Conservation (phyloP, 2,797 vertebrate species). For the Lindbergichthys nudifrons region DNA sequence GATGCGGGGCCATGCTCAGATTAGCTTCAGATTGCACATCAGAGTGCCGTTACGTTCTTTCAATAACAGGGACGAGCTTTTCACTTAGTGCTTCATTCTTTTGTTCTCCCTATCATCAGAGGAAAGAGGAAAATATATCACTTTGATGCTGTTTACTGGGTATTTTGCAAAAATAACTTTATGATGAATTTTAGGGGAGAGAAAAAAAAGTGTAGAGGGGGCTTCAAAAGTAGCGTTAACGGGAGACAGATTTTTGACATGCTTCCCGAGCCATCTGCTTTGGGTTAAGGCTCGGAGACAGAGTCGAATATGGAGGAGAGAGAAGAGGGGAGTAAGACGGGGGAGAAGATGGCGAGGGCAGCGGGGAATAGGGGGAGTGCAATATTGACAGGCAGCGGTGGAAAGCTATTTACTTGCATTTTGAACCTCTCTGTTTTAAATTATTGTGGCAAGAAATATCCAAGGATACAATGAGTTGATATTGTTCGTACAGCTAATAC, state of each 20-base stretch:
- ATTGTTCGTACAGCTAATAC: slow-evolving; percentile 13
- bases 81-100: slow-evolving; percentile 43
- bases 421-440: slow-evolving; percentile 52
- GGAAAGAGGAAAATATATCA: slow-evolving; percentile 55
- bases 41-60: slow-evolving; percentile 29
- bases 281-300: slow-evolving; percentile 85
- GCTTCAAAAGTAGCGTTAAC: slow-evolving; percentile 89
- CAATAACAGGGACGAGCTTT: slow-evolving; percentile 48
- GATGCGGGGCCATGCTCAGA: slow-evolving; percentile 53
- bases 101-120: slow-evolving; percentile 54
- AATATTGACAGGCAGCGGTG: slow-evolving; percentile 69
- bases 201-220: slow-evolving; percentile 74
- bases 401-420: slow-evolving; percentile 57
- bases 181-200: slow-evolving; percentile 76
- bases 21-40: slow-evolving; percentile 73
- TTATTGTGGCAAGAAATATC: slow-evolving; percentile 31
- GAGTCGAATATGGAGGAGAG: slow-evolving; percentile 69
- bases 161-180: slow-evolving; percentile 87
- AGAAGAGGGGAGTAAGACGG: slow-evolving; percentile 53
- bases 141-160: slow-evolving; percentile 92
- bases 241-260: slow-evolving; percentile 94
- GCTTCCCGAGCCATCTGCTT: slow-evolving; percentile 91
- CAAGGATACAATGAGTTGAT: slow-evolving; percentile 27
- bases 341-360: slow-evolving; percentile 70
- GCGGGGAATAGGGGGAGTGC: slow-evolving; percentile 56